phyloP scores from a whole-genome alignment of 2,888 invertebrate species.

The Oligia strigilis region DNA sequence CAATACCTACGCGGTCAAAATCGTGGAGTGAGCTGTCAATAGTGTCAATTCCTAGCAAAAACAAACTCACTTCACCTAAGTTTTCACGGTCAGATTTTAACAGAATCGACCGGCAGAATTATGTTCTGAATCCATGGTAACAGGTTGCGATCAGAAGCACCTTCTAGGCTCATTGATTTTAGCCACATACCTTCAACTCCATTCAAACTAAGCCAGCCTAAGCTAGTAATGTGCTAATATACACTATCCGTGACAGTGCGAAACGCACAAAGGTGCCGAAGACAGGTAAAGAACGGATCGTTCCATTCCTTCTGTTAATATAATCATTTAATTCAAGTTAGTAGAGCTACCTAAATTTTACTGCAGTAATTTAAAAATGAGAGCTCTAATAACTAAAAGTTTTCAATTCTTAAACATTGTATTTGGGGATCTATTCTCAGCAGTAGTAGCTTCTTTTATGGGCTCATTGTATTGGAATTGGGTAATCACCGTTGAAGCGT shows the following conservation, averaged over 20 bases:
- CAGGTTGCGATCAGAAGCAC: neutral
- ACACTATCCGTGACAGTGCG: neutral
- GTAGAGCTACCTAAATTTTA: neutral
- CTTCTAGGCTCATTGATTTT: neutral
- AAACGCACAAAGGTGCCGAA: neutral
- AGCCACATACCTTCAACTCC: too few relatives aligned
- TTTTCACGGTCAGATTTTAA: too few relatives aligned
- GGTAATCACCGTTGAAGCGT: slow-evolving; percentile 35
- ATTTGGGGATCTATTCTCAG: slow-evolving; percentile 4
- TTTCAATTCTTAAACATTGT: slow-evolving; percentile 2
- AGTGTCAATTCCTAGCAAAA: too few relatives aligned
- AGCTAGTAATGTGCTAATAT: neutral
- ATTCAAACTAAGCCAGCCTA: neutral
- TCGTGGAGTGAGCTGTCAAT: too few relatives aligned
- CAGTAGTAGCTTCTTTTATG: slow-evolving; percentile 15
- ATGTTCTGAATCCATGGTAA: too few relatives aligned
- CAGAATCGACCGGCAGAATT: too few relatives aligned
- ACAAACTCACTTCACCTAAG: too few relatives aligned
- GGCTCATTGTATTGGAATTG: slow-evolving; percentile 24
- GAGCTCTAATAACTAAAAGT: neutral
- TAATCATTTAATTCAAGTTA: neutral
- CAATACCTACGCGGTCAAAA: too few relatives aligned
- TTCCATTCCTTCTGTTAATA: neutral
- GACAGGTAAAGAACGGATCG: neutral
- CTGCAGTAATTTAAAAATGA: neutral